Conservation (phyloP, 2,113 vertebrate genomes). For the Lutjanus erythropterus region DNA sequence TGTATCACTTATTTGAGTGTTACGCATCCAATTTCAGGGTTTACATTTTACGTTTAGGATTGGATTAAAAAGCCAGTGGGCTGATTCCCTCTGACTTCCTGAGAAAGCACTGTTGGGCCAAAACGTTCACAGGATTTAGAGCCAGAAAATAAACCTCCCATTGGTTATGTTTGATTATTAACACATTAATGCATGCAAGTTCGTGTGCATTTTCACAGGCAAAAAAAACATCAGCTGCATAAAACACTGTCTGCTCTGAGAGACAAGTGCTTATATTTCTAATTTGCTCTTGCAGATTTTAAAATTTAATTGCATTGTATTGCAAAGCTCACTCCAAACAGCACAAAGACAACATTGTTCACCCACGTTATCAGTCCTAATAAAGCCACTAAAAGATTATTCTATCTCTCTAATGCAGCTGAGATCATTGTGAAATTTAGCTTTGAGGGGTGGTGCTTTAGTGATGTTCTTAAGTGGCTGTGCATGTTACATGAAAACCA, state of each 20-base stretch:
- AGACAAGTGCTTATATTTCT: conserved; percentile 6
- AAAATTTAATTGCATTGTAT: conserved; percentile 54
- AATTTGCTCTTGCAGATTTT: conserved; percentile 17
- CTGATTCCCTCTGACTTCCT: conserved; percentile 7
- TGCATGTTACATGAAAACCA: conserved; percentile 72
- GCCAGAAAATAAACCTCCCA: neutral
- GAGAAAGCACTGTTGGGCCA: neutral
- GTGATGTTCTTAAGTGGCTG: conserved; percentile 39
- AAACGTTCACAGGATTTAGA: conserved; percentile 2
- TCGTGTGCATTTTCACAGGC: neutral
- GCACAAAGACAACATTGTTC: conserved; percentile 20
- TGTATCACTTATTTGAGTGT: conserved; percentile 3
- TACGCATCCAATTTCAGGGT: conserved; percentile 18
- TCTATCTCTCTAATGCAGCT: conserved; percentile 42
- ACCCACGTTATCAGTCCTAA: conserved; percentile 19
- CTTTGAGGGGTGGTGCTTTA: conserved; percentile 18
- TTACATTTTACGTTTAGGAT: conserved; percentile 11
- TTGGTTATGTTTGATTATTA: neutral
- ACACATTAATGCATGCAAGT: neutral
- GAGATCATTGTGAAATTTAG: conserved; percentile 46
- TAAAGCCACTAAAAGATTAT: conserved; percentile 20
- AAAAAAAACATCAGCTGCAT: neutral
- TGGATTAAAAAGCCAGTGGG: conserved; percentile 27
- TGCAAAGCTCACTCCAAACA: conserved; percentile 37
- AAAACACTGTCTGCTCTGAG: conserved; percentile 16